Base-by-base conservation (phyloP, 2,113 vertebrate species). In the Myrmecobius fasciatus region DNA sequence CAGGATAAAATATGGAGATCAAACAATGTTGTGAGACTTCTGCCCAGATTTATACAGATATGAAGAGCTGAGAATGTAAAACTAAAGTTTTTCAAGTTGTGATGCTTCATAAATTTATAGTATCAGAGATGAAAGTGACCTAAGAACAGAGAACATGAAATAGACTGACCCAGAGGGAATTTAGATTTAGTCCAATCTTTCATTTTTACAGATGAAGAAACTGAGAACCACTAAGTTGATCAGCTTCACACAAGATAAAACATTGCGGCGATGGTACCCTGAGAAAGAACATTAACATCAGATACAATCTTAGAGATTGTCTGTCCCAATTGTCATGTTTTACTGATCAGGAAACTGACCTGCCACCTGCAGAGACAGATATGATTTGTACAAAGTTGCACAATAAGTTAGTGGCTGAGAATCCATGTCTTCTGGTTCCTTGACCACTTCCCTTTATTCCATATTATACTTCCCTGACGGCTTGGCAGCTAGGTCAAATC, bases 61-160 rank as follows among this genome's bases (percentile, higher is more conserved):
- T 93, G 96, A 95, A 93, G 93, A 95, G 96, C 96, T 96, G 96
- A 97, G 96, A 56, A 67, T 95, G 94, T 91, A 90, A 89, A 93
- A 36, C 46, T n/a, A 93, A 96, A 96, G 94, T 83, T 67, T 83
- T 83, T 43, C n/a, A 83, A 43, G 6, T 83, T 83, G 6, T 7
- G 6, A 43, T 83, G 14, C n/a, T 83, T 83, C 67, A 43, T 43
- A 43, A 43, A 43, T 43, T 83, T 83, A 83, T 43, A 83, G 20
- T 43, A 20, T 43, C 67, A 83, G 1, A 43, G 20, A 43, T 83
- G n/a, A 83, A 43, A 83, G n/a, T 43, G n/a, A 83, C n/a, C n/a
- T 83, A 20, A 83, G 67, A 43, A 43, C n/a, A 83, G 8, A 43
- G 20, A 83, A 83, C 7, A 75, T 43, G 36, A 75, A 75, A 75